Conservation (phyloP, 2,113 vertebrate genomes). For the Toxotes jaculatrix region DNA sequence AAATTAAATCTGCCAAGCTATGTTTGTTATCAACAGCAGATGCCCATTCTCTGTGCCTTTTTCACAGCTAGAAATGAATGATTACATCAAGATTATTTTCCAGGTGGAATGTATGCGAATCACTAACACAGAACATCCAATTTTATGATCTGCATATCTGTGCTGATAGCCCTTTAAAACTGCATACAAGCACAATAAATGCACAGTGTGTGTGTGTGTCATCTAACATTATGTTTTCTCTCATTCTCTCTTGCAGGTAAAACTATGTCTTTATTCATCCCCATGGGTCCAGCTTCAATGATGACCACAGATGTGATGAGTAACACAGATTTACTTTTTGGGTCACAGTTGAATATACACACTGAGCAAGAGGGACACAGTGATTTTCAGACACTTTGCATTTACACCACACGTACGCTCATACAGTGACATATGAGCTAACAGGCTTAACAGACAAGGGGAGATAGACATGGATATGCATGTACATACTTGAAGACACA, state of each 20-base stretch:
- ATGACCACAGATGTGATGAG: constrained; percentile 63
- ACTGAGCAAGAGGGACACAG: not conserved
- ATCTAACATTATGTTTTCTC: constrained; percentile 54
- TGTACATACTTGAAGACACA: not conserved
- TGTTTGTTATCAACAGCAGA: constrained; percentile 31
- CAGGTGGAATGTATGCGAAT: constrained; percentile 3
- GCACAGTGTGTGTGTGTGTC: not conserved
- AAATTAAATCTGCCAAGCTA: not conserved
- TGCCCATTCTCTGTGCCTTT: constrained; percentile 15
- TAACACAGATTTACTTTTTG: constrained; percentile 48
- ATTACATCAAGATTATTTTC: not conserved
- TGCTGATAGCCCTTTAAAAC: not conserved
- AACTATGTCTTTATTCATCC: constrained; percentile 50
- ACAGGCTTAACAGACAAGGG: not conserved
- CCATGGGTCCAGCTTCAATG: constrained; percentile 36
- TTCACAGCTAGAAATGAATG: not conserved
- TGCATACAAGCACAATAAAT: not conserved
- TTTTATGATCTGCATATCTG: too few relatives aligned
- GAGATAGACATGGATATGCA: not conserved
- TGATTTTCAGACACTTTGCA: constrained; percentile 1
- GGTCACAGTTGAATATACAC: constrained; percentile 21
- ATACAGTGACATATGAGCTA: not conserved
- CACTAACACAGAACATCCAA: not conserved
- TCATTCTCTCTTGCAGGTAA: constrained; percentile 81
- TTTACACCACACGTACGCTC: not conserved